Base-by-base conservation (phyloP, 1,140 invertebrate species). In the Bombus superbus region DNA sequence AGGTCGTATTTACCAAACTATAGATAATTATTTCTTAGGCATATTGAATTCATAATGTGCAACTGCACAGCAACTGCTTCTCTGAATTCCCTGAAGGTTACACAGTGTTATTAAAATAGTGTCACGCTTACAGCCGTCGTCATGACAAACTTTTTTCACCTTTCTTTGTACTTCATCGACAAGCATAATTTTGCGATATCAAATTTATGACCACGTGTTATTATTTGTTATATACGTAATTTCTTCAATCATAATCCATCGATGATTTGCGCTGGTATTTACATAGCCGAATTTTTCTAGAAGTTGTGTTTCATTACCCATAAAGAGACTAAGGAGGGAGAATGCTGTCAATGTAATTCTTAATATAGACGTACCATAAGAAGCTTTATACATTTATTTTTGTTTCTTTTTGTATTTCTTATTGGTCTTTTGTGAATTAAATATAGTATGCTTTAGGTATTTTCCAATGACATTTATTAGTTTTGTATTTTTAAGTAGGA, bases 281-380 rank as follows among this genome's bases (percentile, higher is more conserved):
- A 38, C 35, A 53, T 75, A n/a, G n/a, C 3, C 10, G 15, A n/a
- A 25, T 71, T 82, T 47, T 79, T 78, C 32, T 78, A 68, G 59
- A 53, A 76, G 11, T 68, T 25, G 15, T 53, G 57, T 85, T 47
- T 79, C 32, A 18, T 57, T 76, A 76, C 32, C 22, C 13, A 32
- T 35, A 71, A 75, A 68, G 59, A 38, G 10, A 35, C 57, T 59
- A 47, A 74, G 40, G 38, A 71, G 40, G 66, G 68, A 79, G 79
- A 86, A 86, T 68, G 66, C 72, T 86, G 75, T 82, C 84, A 88
- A 79, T 78, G 78, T 72, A 72, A 85, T 77, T 78, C 59, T 77
- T 82, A 81, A 82, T 82, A 77, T 74, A 77, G 47, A 72, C 28
- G 6, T 59, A 57, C 79, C 47, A 44, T 2, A 28, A 47, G n/a